These are phyloP conservation scores for Xerus rutilus DNA, from an alignment of 2,797 vertebrate genomes.

Conservation along the genomic window DNA sequence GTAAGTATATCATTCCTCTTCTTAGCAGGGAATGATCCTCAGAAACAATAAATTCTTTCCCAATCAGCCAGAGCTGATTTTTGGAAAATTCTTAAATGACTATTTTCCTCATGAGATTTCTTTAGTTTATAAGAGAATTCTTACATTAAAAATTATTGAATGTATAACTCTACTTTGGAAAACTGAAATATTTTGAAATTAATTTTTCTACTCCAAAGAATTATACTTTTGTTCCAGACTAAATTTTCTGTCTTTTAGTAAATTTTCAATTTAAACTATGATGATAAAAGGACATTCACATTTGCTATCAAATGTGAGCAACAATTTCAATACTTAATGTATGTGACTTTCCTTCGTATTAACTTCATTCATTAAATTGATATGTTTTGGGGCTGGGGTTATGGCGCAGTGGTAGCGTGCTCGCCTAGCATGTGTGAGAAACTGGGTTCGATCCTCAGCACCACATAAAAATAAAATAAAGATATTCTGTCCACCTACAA, in stretches of 20 bases:
- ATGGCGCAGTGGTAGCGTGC: too few species aligned
- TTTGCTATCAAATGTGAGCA: neutral
- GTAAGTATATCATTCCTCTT: too few species aligned
- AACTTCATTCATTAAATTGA: neutral
- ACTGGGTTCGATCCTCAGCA: too few species aligned
- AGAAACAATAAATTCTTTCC: too few species aligned
- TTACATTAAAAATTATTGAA: neutral
- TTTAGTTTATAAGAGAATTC: neutral
- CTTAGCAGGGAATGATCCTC: too few species aligned
- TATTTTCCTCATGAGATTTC: neutral
- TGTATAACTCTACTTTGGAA: neutral
- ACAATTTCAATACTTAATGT: neutral
- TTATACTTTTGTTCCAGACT: neutral
- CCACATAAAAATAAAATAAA: too few species aligned
- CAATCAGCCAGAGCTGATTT: too few species aligned
- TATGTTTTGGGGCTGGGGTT: too few species aligned
- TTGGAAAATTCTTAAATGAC: neutral
- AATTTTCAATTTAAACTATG: neutral
- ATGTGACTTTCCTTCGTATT: neutral
- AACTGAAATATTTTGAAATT: neutral
- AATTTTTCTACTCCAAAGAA: neutral
- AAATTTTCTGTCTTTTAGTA: neutral
- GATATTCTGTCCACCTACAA: too few species aligned
- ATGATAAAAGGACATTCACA: neutral
- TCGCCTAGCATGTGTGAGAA: too few species aligned